These are phyloP conservation scores for Beris chalybata DNA, from an alignment of 2,888 invertebrate genomes.

Conservation along the genomic window DNA sequence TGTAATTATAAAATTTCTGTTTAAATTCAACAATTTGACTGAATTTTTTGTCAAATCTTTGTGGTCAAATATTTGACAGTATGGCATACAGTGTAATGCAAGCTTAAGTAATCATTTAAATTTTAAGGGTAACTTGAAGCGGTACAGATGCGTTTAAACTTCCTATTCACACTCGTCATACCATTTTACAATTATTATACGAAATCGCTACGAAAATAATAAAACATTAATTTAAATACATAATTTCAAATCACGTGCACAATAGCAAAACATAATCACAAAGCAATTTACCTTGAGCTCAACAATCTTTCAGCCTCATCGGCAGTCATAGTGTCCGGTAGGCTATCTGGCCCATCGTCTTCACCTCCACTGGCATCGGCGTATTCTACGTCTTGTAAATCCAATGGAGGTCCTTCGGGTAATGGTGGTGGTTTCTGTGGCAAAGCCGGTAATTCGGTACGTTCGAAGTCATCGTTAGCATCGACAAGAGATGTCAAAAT, in stretches of 20 bases:
- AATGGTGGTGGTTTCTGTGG: slow-evolving; percentile 46
- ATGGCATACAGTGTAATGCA: no score
- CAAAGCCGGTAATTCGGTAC: slow-evolving; percentile 44
- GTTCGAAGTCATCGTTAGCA: slow-evolving; percentile 45
- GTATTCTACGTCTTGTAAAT: slow-evolving; percentile 62
- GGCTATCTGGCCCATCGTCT: slow-evolving; percentile 52
- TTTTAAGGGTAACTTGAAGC: no score
- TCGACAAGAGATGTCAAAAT: slow-evolving; percentile 38
- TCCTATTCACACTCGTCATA: no score
- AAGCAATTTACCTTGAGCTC: slow-evolving; percentile 72
- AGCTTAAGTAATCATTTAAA: no score
- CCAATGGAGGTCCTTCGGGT: slow-evolving; percentile 61
- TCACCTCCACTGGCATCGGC: slow-evolving; percentile 62
- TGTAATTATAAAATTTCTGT: no score
- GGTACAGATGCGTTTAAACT: no score
- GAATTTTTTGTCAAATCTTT: no score
- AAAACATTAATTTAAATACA: no score
- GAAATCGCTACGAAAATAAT: no score
- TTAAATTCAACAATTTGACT: no score
- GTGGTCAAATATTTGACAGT: no score
- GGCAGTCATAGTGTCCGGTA: slow-evolving; percentile 72
- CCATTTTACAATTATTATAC: no score
- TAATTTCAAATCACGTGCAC: neutral
- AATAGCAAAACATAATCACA: neutral
- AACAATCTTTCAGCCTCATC: slow-evolving; percentile 86